These are phyloP conservation scores for Drosophila colorata DNA, from an alignment of 2,888 invertebrate species.

Conservation along the genomic window DNA sequence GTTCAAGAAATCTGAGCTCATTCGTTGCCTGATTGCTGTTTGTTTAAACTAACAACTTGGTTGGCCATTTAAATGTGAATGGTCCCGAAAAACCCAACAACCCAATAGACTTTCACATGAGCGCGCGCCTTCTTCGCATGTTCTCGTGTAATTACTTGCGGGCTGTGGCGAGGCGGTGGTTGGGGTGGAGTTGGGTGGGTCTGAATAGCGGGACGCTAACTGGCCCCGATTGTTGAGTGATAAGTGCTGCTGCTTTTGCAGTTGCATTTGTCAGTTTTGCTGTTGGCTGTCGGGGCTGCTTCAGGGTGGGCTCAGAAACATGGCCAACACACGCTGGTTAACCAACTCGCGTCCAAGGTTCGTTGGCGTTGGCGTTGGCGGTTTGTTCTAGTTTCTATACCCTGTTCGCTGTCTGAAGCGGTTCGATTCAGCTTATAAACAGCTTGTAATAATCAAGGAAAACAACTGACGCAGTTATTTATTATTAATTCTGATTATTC, in stretches of 20 bases:
- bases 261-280: conserved; percentile 57
- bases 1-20: conserved; percentile 34
- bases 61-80: conserved; percentile 62
- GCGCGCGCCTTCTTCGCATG: conserved; percentile 60
- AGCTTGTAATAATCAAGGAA: neutral
- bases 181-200: neutral
- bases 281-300: neutral
- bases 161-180: conserved; percentile 1
- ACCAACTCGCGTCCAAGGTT: conserved; percentile 54
- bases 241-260: conserved; percentile 61
- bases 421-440: neutral
- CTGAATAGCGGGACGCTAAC: conserved; percentile 21
- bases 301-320: conserved; percentile 33
- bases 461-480: too few relatives aligned
- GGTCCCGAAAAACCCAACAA: conserved; percentile 9
- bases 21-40: conserved; percentile 52
- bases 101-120: conserved; percentile 32
- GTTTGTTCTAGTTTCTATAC: conserved; percentile 21
- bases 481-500: too few relatives aligned
- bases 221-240: conserved; percentile 76
- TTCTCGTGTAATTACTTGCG: conserved; percentile 72
- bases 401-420: conserved; percentile 6
- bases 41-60: conserved; percentile 56
- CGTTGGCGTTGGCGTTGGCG: conserved; percentile 33
- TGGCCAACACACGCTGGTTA: conserved; percentile 51